phyloP scores from a whole-genome alignment of 2,797 vertebrate genomes.

The Chrosomus eos region DNA sequence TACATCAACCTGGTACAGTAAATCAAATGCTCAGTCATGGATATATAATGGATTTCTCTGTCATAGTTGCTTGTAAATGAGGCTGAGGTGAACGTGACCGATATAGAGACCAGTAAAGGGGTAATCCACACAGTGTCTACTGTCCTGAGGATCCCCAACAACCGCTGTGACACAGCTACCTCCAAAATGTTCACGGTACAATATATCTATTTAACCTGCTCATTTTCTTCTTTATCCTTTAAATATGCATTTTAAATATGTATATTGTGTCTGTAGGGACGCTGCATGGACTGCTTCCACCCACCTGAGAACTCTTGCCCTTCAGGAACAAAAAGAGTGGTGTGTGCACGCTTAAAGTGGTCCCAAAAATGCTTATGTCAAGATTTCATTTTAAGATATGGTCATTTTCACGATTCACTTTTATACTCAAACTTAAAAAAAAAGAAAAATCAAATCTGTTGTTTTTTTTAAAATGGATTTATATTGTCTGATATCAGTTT shows the following conservation, averaged over 20 bases:
- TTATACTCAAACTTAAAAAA: not conserved
- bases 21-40: not conserved
- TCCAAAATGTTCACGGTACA: constrained; percentile 58
- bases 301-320: constrained; percentile 74
- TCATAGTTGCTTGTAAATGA: constrained; percentile 87
- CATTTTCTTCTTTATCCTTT: not conserved
- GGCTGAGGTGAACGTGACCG: constrained; percentile 81
- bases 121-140: constrained; percentile 87
- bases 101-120: constrained; percentile 84
- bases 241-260: not conserved
- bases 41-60: not conserved
- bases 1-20: not conserved
- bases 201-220: not conserved
- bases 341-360: constrained; percentile 67
- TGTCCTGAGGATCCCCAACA: constrained; percentile 86
- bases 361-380: not conserved
- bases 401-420: not conserved
- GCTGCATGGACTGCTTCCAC: constrained; percentile 70
- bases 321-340: constrained; percentile 69
- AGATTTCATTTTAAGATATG: not conserved
- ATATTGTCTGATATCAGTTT: not conserved
- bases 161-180: constrained; percentile 84
- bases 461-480: not conserved
- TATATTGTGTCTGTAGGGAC: constrained; percentile 64
- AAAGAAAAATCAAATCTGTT: not conserved